A percentile compares a stretch with the other conserved stretches of the same genome.
These are phyloP conservation scores for Galerucella pusilla DNA, from an alignment of 2,888 invertebrate genomes.

Conservation along the genomic window DNA sequence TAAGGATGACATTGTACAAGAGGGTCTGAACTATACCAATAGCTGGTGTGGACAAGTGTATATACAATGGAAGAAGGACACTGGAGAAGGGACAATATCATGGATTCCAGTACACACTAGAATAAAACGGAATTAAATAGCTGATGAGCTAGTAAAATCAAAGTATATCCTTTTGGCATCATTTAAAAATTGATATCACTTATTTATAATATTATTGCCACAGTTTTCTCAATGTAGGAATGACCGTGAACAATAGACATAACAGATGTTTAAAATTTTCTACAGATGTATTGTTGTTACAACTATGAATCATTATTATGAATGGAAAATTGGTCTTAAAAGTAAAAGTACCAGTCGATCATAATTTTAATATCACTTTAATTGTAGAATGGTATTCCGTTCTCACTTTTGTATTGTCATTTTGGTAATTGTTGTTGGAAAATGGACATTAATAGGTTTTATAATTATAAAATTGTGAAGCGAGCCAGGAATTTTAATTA, in stretches of 20 bases:
- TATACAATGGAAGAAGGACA: too few species aligned
- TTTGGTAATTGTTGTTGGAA: neutral
- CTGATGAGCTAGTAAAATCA: too few species aligned
- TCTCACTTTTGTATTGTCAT: neutral
- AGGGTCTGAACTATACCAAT: neutral
- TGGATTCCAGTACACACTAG: too few species aligned
- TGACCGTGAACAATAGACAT: neutral
- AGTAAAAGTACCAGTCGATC: neutral
- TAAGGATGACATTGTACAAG: too few species aligned
- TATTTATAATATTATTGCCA: neutral
- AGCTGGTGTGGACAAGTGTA: neutral
- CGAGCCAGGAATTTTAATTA: too few species aligned
- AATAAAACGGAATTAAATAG: too few species aligned
- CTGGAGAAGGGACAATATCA: too few species aligned
- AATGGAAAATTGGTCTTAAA: neutral
- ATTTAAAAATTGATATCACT: too few species aligned
- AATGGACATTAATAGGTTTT: too few species aligned
- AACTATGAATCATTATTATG: neutral
- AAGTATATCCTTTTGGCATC: too few species aligned
- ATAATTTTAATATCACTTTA: constrained; percentile 3
- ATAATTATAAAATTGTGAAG: too few species aligned
- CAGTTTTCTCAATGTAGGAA: neutral
- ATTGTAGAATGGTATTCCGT: neutral
- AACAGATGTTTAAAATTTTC: neutral
- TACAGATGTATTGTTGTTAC: neutral